These are phyloP conservation scores for Malurus melanocephalus DNA, from an alignment of 2,113 vertebrate species.

Conservation along the genomic window DNA sequence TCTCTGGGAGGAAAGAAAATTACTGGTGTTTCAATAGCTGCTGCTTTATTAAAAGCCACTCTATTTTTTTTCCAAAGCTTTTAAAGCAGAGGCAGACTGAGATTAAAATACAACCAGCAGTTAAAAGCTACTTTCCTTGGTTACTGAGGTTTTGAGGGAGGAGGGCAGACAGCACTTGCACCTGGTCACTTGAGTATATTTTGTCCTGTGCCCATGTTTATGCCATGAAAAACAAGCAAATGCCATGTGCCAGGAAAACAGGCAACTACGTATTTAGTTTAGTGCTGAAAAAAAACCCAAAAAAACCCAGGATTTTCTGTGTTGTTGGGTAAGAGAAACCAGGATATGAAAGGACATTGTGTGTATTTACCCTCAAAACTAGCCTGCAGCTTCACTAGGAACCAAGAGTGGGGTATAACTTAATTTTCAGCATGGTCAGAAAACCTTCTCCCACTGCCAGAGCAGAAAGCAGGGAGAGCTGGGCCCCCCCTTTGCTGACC, in stretches of 20 bases:
- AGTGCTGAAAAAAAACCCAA: background rate
- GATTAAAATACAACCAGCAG: constrained; percentile 8
- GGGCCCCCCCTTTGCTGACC: background rate
- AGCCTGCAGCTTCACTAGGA: background rate
- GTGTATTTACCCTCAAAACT: background rate
- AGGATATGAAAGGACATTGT: background rate
- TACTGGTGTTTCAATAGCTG: background rate
- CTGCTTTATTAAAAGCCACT: constrained; percentile 42
- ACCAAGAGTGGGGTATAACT: background rate
- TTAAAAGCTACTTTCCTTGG: constrained; percentile 33
- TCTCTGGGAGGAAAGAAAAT: constrained; percentile 30
- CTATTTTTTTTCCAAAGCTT: constrained; percentile 11
- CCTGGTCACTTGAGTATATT: background rate
- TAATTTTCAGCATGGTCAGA: background rate
- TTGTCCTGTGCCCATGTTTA: background rate
- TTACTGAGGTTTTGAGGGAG: background rate
- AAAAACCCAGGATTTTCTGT: background rate
- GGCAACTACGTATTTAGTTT: background rate
- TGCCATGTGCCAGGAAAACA: background rate
- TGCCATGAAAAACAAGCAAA: background rate
- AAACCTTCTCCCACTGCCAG: background rate
- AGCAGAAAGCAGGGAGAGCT: background rate
- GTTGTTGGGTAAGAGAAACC: background rate
- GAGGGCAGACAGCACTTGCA: background rate
- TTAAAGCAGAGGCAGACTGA: background rate